Evolutionary conservation across 2,888 invertebrate species (phyloP).

Genomic region (Cryptocephalus primarius): DNA sequence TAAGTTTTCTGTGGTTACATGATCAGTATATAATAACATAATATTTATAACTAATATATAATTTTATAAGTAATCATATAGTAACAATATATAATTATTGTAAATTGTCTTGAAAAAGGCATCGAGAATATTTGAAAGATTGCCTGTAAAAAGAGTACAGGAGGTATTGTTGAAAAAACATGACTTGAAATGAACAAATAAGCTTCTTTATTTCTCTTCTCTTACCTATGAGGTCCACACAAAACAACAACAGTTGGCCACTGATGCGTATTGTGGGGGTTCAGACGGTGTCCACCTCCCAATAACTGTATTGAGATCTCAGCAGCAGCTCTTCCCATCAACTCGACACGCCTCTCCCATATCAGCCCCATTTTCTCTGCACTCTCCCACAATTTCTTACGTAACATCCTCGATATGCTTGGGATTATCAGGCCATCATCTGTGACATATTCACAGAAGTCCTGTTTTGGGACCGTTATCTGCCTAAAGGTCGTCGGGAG

Average conservation of each 20-base stretch:
- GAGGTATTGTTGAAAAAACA: no score
- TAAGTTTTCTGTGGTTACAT: no score
- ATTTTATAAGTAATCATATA: no score
- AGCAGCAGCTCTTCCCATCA: conserved; percentile 72
- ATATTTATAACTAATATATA: no score
- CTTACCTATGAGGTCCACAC: conserved; percentile 54
- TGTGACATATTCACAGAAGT: conserved; percentile 55
- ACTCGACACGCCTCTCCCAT: conserved; percentile 56
- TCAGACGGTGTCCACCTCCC: conserved; percentile 75
- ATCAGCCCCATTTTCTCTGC: conserved; percentile 59
- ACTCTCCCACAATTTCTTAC: conserved; percentile 54
- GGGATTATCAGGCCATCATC: conserved; percentile 78
- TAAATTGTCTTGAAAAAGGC: no score
- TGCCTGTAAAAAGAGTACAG: no score
- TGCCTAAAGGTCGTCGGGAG: conserved; percentile 54
- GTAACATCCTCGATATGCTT: conserved; percentile 54
- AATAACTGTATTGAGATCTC: conserved; percentile 75
- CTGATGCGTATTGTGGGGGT: conserved; percentile 81
- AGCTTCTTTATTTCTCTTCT: not conserved
- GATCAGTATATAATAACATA: no score
- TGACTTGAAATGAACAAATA: no score
- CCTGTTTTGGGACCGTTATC: conserved; percentile 58
- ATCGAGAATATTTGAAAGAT: no score
- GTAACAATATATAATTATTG: no score
- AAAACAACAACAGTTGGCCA: conserved; percentile 71